phyloP scores from a whole-genome alignment of 2,797 vertebrate genomes.

The Enteromius afrohamiltoni region DNA sequence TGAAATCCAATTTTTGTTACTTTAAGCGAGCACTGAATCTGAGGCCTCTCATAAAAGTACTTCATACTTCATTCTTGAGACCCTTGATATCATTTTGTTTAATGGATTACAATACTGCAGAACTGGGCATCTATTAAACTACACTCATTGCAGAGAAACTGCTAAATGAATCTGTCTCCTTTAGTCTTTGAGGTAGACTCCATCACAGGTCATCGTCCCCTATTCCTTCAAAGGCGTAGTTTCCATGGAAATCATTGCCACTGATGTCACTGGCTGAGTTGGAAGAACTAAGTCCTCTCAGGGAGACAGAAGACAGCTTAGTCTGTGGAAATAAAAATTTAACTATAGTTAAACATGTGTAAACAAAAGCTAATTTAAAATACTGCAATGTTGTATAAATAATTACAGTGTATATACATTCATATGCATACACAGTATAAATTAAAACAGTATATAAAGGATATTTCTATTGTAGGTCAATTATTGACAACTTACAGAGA shows the following conservation, averaged over 20 bases:
- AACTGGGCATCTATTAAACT: conserved; percentile 61
- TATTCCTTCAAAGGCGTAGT: conserved; percentile 98
- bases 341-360: background rate
- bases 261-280: conserved; percentile 87
- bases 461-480: background rate
- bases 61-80: background rate
- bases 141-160: conserved; percentile 64
- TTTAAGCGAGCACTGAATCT: background rate
- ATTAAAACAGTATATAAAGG: no score
- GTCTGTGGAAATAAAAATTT: conserved; percentile 75
- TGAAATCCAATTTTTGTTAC: background rate
- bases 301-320: conserved; percentile 94
- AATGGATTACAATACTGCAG: conserved; percentile 68
- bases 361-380: background rate
- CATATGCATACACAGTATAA: background rate
- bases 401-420: no score
- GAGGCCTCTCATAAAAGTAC: background rate
- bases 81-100: background rate
- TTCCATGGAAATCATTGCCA: conserved; percentile 92
- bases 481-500: conserved; percentile 85
- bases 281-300: conserved; percentile 92
- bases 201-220: conserved; percentile 96
- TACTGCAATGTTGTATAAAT: background rate
- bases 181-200: conserved; percentile 14
- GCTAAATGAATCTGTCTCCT: conserved; percentile 26